Evolutionary conservation across 2,797 vertebrate genomes (phyloP), one percentile per base, ranked within the genome.

Genomic region (Champsocephalus esox): DNA sequence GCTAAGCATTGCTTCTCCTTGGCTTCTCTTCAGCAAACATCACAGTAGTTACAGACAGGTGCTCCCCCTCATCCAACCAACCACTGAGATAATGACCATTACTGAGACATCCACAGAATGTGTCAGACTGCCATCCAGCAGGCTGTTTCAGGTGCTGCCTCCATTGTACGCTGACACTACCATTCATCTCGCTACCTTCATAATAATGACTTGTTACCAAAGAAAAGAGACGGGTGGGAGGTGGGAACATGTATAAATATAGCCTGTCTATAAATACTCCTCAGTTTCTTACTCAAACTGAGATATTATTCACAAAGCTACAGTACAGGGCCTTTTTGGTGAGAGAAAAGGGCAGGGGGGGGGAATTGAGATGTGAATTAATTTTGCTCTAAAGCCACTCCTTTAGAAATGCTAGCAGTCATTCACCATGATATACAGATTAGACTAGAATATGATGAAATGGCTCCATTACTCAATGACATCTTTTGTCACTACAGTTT

Each of bases 181-280:
- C 59, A 32, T 81, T 86, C 70, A 44, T 77, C 69, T 48, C 3
- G 0, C 45, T 52, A 1, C 51, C 17, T n/a, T 80, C 70, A 71
- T 69, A 75, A 74, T 81, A 81, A 83, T 84, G 49, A 76, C 73
- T 77, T 61, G 74, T 76, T 78, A 73, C 44, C 62, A 68, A 49
- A 77, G 56, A 66, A 82, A 75, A 65, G 64, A 74, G 62, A 71
- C 52, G 28, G 77, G 79, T 88, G 66, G 75, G 81, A 80, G 66
- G 79, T 63, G 50, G 28, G 46, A 62, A 56, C 66, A 50, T 51
- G 75, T 68, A 58, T 82, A 91, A 89, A 90, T 81, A 90, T 85
- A 91, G 84, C 76, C 32, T 8, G 4, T 66, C 88, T 89, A 90
- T 80, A 88, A 88, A 90, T 92, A 87, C 57, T 45, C 9, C 63